Base-by-base conservation (phyloP, 2,888 invertebrate genomes). In the Nemurella pictetii region DNA sequence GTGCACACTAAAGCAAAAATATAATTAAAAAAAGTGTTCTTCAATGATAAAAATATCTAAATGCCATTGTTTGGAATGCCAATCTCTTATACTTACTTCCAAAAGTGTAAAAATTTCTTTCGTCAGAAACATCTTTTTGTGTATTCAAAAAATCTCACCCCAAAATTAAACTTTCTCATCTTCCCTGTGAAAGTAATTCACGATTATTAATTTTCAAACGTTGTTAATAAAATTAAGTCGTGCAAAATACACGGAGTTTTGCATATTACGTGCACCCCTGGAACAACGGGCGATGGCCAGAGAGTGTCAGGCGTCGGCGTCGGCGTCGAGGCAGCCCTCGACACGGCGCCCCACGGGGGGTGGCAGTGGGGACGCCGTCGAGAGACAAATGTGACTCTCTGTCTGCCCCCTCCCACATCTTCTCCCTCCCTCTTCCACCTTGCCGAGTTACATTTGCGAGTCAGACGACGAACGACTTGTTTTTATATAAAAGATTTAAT, bases 401-500 rank as follows among this genome's bases (percentile, higher is more conserved):
- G n/a, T n/a, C n/a, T n/a, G n/a, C n/a, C n/a, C n/a, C n/a, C n/a
- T n/a, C n/a, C n/a, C n/a, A n/a, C n/a, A n/a, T n/a, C n/a, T n/a
- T n/a, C n/a, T n/a, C n/a, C n/a, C n/a, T n/a, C n/a, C n/a, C n/a
- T n/a, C n/a, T n/a, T n/a, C 74, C 74, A 74, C 74, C 74, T 74
- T 5, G 9, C 9, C 5, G 15, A 77, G 78, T 29, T 4, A 12
- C 2, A 78, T 30, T 29, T 30, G 20, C 28, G 29, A 30, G 4
- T 3, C 26, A 27, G n/a, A 30, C 78, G 30, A 78, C 3, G 28
- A 5, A 28, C 28, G 80, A 78, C 78, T 80, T 80, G 84, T 85
- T 82, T 85, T 85, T 85, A 84, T 85, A 84, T 84, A 84, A 85
- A 85, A 85, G 85, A 84, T 85, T 85, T 85, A 85, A 85, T 85